Base-by-base conservation (phyloP, 2,113 vertebrate species). In the Sprattus sprattus region DNA sequence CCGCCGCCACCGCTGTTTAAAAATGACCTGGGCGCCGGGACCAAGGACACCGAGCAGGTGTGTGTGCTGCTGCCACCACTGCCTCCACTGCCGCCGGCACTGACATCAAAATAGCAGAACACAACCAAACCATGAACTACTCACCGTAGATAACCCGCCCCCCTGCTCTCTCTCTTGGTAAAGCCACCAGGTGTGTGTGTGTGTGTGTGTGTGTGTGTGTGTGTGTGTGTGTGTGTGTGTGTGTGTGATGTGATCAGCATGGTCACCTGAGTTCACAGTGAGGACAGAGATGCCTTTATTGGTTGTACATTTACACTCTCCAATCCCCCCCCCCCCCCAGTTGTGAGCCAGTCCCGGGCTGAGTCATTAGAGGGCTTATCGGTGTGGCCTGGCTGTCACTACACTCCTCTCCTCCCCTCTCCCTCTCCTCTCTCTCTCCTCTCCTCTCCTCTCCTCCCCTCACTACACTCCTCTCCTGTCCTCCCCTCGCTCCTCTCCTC, bases 21-120 rank as follows among this genome's bases (percentile, higher is more conserved):
- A 94, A 96, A 96, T 89, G 88, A 92, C 91, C 94, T 87, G 82
- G 91, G 92, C n/a, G n/a, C 93, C 85, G 89, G 88, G 81, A 92
- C 91, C 92, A 86, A 89, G 92, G 93, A 93, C 89, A 89, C 87
- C 22, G 86, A 84, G 49, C 22, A 54, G 89, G 0, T 85, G 47
- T n/a, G n/a, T n/a, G n/a, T 89, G 86, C 85, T 82, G 1, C 1
- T 82, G 78, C 0, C 32, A 25, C n/a, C 32, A 10, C 64, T 32
- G 64, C 64, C 10, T 9, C 64, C 11, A n/a, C n/a, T n/a, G 25
- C 10, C 3, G 64, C n/a, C n/a, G n/a, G 28, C 28, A 39, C 67
- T 4, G 9, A 32, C 25, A 75, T 75, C 39, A 32, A 78, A 78
- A 78, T 78, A 39, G 71, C 28, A 78, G 28, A 39, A 78, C 71